Evolutionary conservation across 2,797 vertebrate genomes (phyloP).

Genomic region (Coregonus sp.): DNA sequence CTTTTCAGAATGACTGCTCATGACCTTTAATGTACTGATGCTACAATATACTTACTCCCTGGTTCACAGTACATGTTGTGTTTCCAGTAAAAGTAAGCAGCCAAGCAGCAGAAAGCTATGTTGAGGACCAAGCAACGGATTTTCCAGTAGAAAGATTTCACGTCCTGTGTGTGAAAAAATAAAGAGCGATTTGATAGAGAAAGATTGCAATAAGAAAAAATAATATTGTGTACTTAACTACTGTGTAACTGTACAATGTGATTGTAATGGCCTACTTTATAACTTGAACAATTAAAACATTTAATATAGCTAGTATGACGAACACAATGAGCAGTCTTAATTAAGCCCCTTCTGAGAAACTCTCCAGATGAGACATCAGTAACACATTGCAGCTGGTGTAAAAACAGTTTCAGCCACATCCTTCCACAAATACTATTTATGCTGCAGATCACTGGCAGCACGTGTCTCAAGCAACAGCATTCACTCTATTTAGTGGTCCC

Average conservation of each 20-base stretch:
- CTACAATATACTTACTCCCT: constrained; percentile 79
- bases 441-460: neutral
- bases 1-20: too few species aligned
- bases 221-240: too few species aligned
- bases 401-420: constrained; percentile 11
- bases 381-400: neutral
- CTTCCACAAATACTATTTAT: constrained; percentile 9
- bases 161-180: constrained; percentile 69
- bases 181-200: neutral
- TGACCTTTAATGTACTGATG: too few species aligned
- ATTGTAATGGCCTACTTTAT: neutral
- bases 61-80: constrained; percentile 90
- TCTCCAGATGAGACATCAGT: neutral
- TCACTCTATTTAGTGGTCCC: neutral
- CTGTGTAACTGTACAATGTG: too few species aligned
- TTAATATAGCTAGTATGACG: neutral
- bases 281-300: neutral
- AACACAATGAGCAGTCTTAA: neutral
- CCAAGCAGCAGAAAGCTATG: constrained; percentile 75
- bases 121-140: constrained; percentile 81
- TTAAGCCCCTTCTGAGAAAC: neutral
- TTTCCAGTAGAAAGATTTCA: constrained; percentile 87
- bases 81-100: constrained; percentile 81
- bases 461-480: constrained; percentile 1
- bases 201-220: too few species aligned